Base-by-base conservation (phyloP, 2,888 invertebrate species). In the Spisula solida region DNA sequence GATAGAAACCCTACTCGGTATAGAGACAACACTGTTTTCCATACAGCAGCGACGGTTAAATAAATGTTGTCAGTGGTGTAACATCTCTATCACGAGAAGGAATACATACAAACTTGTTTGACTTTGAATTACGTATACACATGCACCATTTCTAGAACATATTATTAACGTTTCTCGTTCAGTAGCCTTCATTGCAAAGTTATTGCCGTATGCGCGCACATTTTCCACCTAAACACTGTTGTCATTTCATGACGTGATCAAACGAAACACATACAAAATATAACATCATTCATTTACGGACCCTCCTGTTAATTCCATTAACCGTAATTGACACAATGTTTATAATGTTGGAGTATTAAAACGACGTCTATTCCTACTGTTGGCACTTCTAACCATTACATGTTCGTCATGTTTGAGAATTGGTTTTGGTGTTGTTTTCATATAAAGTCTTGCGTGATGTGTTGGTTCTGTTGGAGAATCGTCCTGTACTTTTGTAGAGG, bases 391-490 rank as follows among this genome's bases (percentile, higher is more conserved):
- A 14, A 83, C 82, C 31, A 87, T 34, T 14, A 86, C 60, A 20
- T 70, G 75, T 8, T 91, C 88, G 4, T 91, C 92, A 70, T 91
- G 92, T 56, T 92, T 92, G 18, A 92, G 80, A 48, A 91, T 91
- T 25, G 91, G 91, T 79, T 92, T 91, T 31, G 92, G 92, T 8
- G 89, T 91, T 2, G 92, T 90, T 81, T 92, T 92, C 83, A 91
- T 82, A 47, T 84, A 92, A 16, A 92, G 41, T 31, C 92, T 85
- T 34, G 92, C 90, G 55, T 87, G 87, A 60, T 91, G 92, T 16
- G 51, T 85, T n/a, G 82, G 80, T 18, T 85, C 88, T 5, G 87
- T 6, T 6, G 48, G 31, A 1, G 89, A 89, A 60, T 87, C 89
- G 31, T 82, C 70, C 16, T 88, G 83, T 20, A 88, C 6, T 55